These are phyloP conservation scores for Sebastes ruberrimus DNA, from an alignment of 2,797 vertebrate species.

Conservation along the genomic window DNA sequence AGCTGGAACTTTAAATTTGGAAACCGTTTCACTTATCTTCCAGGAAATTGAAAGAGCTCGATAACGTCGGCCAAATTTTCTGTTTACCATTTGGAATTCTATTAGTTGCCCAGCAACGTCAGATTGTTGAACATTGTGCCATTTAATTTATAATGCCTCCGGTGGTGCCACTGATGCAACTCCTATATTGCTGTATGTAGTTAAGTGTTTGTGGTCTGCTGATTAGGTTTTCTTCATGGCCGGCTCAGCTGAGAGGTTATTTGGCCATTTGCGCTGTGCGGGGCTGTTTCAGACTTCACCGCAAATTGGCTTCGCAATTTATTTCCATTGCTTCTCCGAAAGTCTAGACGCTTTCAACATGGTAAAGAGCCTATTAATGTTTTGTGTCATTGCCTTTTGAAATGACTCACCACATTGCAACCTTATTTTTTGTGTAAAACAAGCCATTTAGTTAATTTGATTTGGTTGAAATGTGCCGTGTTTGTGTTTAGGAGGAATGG, in stretches of 20 bases:
- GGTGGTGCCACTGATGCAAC: constrained; percentile 10
- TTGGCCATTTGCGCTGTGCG: constrained; percentile 24
- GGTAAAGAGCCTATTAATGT: constrained; percentile 17
- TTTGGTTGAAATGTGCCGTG: constrained; percentile 12
- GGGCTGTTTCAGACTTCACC: constrained; percentile 14
- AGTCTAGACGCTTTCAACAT: constrained; percentile 4
- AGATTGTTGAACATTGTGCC: constrained; percentile 7
- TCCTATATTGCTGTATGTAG: background rate
- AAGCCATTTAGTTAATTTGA: constrained; percentile 16
- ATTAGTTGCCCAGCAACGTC: constrained; percentile 20
- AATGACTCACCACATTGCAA: background rate
- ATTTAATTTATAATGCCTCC: constrained; percentile 22
- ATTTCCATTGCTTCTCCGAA: constrained; percentile 8
- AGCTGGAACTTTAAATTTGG: background rate
- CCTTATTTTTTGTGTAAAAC: constrained; percentile 1
- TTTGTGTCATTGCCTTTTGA: background rate
- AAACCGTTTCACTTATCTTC: background rate
- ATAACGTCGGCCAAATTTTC: background rate
- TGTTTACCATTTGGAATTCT: constrained; percentile 7
- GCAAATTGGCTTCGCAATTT: constrained; percentile 18
- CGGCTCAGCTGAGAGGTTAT: constrained; percentile 3
- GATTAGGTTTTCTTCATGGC: constrained; percentile 36
- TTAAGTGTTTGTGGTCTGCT: constrained; percentile 15
- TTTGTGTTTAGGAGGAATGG: background rate
- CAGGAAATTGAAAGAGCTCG: constrained; percentile 1